phyloP scores from a whole-genome alignment of 2,113 vertebrate genomes.

The Amazona vittata region DNA sequence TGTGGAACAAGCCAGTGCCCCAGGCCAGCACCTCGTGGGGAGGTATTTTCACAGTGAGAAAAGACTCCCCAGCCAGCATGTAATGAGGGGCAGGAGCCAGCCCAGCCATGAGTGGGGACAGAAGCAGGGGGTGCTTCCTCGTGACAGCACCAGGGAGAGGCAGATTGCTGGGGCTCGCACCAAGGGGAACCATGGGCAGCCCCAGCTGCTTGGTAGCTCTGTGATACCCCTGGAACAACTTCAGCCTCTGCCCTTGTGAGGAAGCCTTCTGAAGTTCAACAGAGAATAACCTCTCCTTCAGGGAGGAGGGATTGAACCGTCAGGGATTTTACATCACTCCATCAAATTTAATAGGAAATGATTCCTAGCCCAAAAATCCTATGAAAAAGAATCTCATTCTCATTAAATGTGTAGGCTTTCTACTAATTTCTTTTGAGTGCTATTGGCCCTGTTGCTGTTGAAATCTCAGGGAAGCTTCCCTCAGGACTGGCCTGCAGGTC shows the following conservation, averaged over 20 bases:
- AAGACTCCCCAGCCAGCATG: neutral
- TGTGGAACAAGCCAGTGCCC: neutral
- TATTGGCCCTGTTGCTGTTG: neutral
- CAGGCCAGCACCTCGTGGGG: neutral
- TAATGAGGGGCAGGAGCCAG: neutral
- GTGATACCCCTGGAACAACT: neutral
- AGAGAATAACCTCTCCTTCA: neutral
- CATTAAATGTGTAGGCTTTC: neutral
- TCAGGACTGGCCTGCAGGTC: neutral
- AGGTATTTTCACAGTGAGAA: neutral
- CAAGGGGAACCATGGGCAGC: neutral
- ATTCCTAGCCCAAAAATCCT: neutral
- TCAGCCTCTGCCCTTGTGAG: neutral
- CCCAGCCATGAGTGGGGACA: neutral
- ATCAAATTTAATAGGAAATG: neutral
- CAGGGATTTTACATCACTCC: neutral
- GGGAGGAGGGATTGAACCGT: neutral
- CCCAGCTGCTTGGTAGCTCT: neutral
- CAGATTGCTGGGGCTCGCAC: accelerated
- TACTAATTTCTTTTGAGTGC: neutral
- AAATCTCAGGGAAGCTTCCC: neutral
- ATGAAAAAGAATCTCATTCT: neutral
- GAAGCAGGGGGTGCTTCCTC: neutral
- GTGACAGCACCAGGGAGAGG: neutral
- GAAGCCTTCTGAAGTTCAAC: neutral